Percentiles rank a stretch among this genome's conserved stretches.
Conservation (phyloP, 2,113 vertebrate species). For the Chloroceryle aenea region DNA sequence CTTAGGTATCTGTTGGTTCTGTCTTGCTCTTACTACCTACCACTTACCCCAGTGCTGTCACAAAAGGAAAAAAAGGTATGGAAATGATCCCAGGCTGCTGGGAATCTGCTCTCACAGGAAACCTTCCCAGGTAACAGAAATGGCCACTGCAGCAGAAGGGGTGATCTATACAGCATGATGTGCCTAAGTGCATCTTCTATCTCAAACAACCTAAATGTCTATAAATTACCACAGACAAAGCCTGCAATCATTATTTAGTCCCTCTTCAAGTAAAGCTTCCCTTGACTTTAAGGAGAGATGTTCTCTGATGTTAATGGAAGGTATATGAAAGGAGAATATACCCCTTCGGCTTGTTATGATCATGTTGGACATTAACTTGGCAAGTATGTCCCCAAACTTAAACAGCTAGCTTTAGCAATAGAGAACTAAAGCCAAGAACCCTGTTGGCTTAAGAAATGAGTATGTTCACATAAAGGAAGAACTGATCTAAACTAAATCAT, state of each 20-base stretch:
- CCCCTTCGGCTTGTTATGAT: not conserved
- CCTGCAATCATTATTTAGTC: not conserved
- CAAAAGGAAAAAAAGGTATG: not conserved
- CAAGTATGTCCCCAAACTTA: not conserved
- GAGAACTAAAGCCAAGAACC: slow-evolving; percentile 30
- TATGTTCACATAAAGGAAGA: slow-evolving; percentile 11
- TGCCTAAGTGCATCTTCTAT: not conserved
- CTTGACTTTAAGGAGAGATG: not conserved
- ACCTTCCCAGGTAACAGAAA: not conserved
- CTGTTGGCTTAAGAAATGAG: not conserved
- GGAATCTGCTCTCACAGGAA: not conserved
- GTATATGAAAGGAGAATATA: not conserved
- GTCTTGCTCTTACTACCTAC: not conserved
- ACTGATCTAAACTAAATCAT: slow-evolving; percentile 37
- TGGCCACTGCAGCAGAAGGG: not conserved
- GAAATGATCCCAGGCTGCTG: not conserved
- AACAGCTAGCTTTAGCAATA: not conserved
- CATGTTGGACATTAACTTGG: not conserved
- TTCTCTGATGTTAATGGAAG: not conserved
- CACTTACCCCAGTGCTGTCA: not conserved
- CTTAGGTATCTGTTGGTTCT: not conserved
- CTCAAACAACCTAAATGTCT: not conserved
- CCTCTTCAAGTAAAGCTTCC: not conserved
- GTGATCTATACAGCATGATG: not conserved
- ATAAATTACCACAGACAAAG: not conserved